These are phyloP conservation scores for Leuciscus waleckii DNA, from an alignment of 2,797 vertebrate genomes.

Conservation along the genomic window DNA sequence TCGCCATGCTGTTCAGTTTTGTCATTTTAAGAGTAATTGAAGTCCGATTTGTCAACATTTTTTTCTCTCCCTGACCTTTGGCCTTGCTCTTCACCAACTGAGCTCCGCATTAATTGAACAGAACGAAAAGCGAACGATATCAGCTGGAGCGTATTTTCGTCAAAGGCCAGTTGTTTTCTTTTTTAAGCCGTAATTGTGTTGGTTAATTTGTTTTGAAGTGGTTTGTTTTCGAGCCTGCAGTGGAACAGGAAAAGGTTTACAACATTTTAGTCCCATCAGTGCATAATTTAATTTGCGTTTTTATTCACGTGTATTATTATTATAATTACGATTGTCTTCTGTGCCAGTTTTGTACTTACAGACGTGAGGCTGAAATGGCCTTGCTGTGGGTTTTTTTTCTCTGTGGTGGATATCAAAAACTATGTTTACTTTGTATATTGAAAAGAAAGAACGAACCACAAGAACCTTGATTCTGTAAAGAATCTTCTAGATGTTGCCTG, in stretches of 20 bases:
- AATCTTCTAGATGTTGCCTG: slow-evolving; percentile 99
- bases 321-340: slow-evolving; percentile 83
- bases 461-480: slow-evolving; percentile 99
- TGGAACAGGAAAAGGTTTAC: slow-evolving; percentile 90
- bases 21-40: slow-evolving; percentile 44
- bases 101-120: neutral
- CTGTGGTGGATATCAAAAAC: slow-evolving; percentile 94
- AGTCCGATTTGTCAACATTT: slow-evolving; percentile 25
- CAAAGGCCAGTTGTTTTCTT: slow-evolving; percentile 73
- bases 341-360: slow-evolving; percentile 99
- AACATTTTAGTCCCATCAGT: slow-evolving; percentile 78
- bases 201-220: slow-evolving; percentile 89
- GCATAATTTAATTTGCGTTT: slow-evolving; percentile 99
- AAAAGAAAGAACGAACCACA: slow-evolving; percentile 89
- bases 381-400: slow-evolving; percentile 66
- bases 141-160: slow-evolving; percentile 81
- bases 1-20: slow-evolving; percentile 76
- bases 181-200: slow-evolving; percentile 87
- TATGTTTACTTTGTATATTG: slow-evolving; percentile 98
- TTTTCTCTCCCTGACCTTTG: slow-evolving; percentile 7
- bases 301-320: slow-evolving; percentile 92
- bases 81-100: slow-evolving; percentile 48
- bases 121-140: slow-evolving; percentile 44
- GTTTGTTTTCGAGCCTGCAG: slow-evolving; percentile 93
- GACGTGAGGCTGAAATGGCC: slow-evolving; percentile 88